These are phyloP conservation scores for Thecophora atra DNA, from an alignment of 2,888 invertebrate genomes.

Conservation along the genomic window DNA sequence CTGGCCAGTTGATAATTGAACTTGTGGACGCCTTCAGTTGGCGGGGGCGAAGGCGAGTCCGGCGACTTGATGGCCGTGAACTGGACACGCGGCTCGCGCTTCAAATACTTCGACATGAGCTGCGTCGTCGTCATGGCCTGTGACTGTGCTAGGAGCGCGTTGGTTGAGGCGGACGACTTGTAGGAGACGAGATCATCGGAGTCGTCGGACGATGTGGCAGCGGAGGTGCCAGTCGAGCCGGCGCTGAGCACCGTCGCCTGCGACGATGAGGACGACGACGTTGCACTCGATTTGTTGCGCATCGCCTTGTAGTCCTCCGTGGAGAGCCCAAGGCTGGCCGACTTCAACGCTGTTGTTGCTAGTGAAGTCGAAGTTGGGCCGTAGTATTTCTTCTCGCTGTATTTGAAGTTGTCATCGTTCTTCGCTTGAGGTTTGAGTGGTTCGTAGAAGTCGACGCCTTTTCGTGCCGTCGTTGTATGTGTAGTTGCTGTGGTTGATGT, in stretches of 20 bases:
- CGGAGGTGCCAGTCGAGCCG: conserved; percentile 62
- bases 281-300: conserved; percentile 61
- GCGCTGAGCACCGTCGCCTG: conserved; percentile 61
- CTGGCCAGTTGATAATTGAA: conserved; percentile 61
- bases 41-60: conserved; percentile 63
- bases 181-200: conserved; percentile 63
- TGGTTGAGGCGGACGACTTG: conserved; percentile 62
- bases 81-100: conserved; percentile 63
- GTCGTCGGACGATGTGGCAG: conserved; percentile 61
- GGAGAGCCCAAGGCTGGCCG: conserved; percentile 47
- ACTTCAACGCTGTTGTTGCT: conserved; percentile 46
- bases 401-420: conserved; percentile 50
- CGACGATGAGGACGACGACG: conserved; percentile 62
- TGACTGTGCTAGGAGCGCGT: conserved; percentile 63
- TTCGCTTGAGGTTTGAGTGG: conserved; percentile 58
- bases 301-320: conserved; percentile 60
- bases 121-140: conserved; percentile 65
- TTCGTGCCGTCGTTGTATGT: conserved; percentile 49
- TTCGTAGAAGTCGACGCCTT: conserved; percentile 61
- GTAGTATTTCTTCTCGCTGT: conserved; percentile 49
- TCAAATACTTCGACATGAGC: conserved; percentile 64
- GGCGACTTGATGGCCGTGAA: conserved; percentile 63
- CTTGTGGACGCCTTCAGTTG: conserved; percentile 55
- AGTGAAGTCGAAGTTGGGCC: conserved; percentile 52
- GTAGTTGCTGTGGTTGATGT: conserved; percentile 41